Evolutionary conservation across 2,113 vertebrate genomes (phyloP), one percentile per base, ranked within the genome.

Genomic region (Ammodytes marinus): DNA sequence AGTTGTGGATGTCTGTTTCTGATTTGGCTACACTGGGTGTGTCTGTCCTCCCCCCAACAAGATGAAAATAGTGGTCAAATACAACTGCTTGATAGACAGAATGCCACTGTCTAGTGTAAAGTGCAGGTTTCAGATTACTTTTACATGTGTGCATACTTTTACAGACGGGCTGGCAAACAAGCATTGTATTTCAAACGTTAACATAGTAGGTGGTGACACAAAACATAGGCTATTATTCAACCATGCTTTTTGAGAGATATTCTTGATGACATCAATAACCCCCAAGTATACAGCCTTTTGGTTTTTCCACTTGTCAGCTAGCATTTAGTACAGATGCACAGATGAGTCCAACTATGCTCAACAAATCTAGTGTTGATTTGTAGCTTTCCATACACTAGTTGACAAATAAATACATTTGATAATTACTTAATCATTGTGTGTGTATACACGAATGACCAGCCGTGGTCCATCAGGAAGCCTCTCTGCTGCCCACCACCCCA

Each of bases 1-100:
- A 91, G 74, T 79, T 77, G 19, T 83, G 77, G 69, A 89, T 86
- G 82, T 85, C 75, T 70, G 68, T 66, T 77, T 89, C 55, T 80
- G 80, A 83, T 92, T 86, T 81, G 69, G 69, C 58, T 81, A 43
- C 6, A 10, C 66, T 70, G 63, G 60, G 2, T 74, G 39, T 81
- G 75, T 54, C 58, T 61, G 8, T 49, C 46, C 37, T 45, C 46
- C 60, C 46, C 4, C 12, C 27, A 54, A 77, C 53, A 69, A 71
- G 61, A 82, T 53, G 37, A 63, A 82, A 69, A 61, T 52, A 45
- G 1, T 15, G 39, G 14, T 69, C 42, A 55, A 40, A 77, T 54
- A 53, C 55, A 69, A 35, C 42, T 8, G 7, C 13, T 74, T 74
- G 27, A 0, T 58, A 68, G n/a, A 15, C 73, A 37, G 4, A 35